Conservation (phyloP, 2,113 vertebrate species). For the Crotalus helleri region DNA sequence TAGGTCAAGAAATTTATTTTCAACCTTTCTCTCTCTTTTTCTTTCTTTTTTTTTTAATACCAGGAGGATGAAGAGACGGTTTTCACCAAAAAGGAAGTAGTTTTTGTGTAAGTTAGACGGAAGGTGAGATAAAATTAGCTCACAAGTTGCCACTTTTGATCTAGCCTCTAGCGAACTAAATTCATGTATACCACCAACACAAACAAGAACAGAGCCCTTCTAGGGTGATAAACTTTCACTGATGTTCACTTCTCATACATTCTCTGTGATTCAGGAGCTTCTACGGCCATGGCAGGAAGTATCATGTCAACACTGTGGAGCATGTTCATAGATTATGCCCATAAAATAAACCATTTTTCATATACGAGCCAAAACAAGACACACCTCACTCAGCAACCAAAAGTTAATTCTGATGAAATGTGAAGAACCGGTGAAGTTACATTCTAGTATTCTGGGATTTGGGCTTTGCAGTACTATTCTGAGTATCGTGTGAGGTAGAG, state of each 20-base stretch:
- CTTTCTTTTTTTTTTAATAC: background rate
- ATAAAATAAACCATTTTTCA: slow-evolving; percentile 5
- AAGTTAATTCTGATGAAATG: background rate
- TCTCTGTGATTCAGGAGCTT: background rate
- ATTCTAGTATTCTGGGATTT: slow-evolving; percentile 24
- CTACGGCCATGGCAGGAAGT: background rate
- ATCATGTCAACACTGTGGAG: background rate
- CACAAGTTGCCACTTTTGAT: background rate
- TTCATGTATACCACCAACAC: background rate
- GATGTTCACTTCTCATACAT: background rate
- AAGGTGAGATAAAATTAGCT: background rate
- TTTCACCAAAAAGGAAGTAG: background rate
- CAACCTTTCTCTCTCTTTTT: background rate
- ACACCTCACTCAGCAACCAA: background rate
- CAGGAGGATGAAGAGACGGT: background rate
- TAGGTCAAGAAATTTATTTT: background rate
- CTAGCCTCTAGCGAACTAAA: background rate
- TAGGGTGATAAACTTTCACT: background rate
- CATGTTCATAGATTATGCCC: background rate
- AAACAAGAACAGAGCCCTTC: background rate
- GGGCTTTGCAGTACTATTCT: slow-evolving; percentile 45
- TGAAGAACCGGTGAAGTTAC: background rate
- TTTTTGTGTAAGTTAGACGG: background rate
- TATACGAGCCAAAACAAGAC: slow-evolving; percentile 23
- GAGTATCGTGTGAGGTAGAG: slow-evolving; percentile 69